Conservation (phyloP, 1,140 invertebrate species). For the Zophobas atratus region DNA sequence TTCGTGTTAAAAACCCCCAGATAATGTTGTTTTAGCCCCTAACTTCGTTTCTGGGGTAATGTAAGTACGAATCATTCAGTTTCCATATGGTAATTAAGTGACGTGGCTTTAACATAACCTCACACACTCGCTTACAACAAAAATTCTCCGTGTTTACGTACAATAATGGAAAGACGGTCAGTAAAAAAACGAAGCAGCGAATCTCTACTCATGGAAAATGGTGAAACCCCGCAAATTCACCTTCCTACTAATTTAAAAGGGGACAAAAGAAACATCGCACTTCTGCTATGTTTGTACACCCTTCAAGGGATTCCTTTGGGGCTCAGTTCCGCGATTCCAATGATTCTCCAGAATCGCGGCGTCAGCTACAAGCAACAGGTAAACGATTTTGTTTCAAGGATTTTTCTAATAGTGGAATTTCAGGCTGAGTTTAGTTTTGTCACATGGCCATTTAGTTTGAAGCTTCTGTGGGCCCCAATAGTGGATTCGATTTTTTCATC, state of each 20-base stretch:
- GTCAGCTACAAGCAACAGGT: conserved; percentile 91
- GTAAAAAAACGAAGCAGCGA: conserved; percentile 4
- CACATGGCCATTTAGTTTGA: conserved; percentile 98
- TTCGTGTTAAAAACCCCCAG: not conserved
- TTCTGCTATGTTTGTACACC: conserved; percentile 93
- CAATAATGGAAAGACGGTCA: conserved; percentile 8
- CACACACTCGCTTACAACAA: not conserved
- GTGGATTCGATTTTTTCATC: conserved; percentile 93
- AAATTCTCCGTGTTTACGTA: not conserved
- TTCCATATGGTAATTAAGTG: conserved; percentile 40
- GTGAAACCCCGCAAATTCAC: conserved; percentile 21
- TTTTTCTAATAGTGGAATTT: conserved; percentile 60
- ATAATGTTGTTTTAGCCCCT: conserved; percentile 5
- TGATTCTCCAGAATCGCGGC: conserved; percentile 93
- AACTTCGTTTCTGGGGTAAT: not conserved
- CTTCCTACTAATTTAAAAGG: conserved; percentile 67
- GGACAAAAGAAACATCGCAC: conserved; percentile 84
- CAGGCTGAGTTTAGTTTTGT: conserved; percentile 99
- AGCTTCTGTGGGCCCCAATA: conserved; percentile 98
- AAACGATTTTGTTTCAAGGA: conserved; percentile 41
- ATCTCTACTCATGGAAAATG: conserved; percentile 49
- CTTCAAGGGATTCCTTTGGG: conserved; percentile 98
- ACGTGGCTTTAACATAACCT: conserved; percentile 48
- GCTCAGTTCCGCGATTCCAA: conserved; percentile 92
- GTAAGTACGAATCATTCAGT: not conserved